These are phyloP conservation scores for Dreissena polymorpha DNA, from an alignment of 1,140 invertebrate species.

Conservation along the genomic window DNA sequence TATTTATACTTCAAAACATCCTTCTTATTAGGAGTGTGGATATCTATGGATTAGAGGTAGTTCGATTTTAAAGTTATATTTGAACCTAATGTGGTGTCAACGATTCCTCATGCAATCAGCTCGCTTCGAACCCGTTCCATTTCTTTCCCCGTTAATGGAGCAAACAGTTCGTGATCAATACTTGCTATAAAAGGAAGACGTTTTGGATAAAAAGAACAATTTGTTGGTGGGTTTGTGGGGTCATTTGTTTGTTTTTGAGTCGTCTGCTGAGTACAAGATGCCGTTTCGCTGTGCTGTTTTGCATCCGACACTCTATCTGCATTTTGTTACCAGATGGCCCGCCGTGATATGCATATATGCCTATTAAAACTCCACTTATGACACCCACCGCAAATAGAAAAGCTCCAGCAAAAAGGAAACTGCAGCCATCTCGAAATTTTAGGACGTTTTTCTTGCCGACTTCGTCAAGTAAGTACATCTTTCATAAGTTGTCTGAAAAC, in stretches of 20 bases:
- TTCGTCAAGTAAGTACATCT: no score
- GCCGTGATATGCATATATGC: slow-evolving; percentile 37
- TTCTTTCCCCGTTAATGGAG: slow-evolving; percentile 26
- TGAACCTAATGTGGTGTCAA: slow-evolving; percentile 6
- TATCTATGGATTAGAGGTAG: slow-evolving; percentile 33
- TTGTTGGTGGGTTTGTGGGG: no score
- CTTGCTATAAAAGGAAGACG: not conserved
- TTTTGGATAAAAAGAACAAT: not conserved
- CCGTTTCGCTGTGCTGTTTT: no score
- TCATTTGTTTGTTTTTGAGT: no score
- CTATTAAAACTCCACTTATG: slow-evolving; percentile 34
- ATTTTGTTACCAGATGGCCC: no score
- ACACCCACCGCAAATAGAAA: slow-evolving; percentile 26
- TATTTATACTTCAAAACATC: slow-evolving; percentile 13
- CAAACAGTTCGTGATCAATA: slow-evolving; percentile 9
- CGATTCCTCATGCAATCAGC: slow-evolving; percentile 11
- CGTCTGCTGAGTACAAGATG: no score
- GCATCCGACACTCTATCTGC: no score
- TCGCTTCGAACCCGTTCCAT: slow-evolving; percentile 10
- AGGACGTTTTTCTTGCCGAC: no score
- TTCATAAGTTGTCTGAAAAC: no score
- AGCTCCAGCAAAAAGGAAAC: no score
- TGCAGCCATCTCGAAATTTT: no score
- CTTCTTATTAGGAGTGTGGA: slow-evolving; percentile 24
- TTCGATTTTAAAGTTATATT: slow-evolving; percentile 38